These are phyloP conservation scores for Byasa hedistus DNA, from an alignment of 2,888 invertebrate genomes.

Conservation along the genomic window DNA sequence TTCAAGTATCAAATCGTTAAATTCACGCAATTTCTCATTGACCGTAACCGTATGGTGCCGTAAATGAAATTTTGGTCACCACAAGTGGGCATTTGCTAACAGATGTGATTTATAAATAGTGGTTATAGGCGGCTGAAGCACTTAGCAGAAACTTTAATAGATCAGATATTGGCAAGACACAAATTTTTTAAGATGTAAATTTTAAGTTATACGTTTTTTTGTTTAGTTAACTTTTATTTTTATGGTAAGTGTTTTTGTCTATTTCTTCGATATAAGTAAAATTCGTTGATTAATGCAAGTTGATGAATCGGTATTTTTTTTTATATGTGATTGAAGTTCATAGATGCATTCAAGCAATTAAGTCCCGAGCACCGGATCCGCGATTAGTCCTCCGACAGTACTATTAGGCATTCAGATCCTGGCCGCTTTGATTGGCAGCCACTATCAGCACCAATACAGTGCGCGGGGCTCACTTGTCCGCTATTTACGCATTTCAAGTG, in stretches of 20 bases:
- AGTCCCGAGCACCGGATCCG: constrained; percentile 7
- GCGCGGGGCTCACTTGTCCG: constrained; percentile 44
- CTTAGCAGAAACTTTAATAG: constrained; percentile 14
- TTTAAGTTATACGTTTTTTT: too few relatives aligned
- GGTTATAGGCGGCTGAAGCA: constrained; percentile 12
- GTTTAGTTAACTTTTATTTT: too few relatives aligned
- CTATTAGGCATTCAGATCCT: constrained; percentile 44
- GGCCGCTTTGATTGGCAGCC: constrained; percentile 40
- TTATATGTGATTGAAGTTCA: constrained; percentile 4
- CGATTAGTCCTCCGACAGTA: constrained; percentile 41
- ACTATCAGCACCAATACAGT: constrained; percentile 33
- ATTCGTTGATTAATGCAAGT: neutral
- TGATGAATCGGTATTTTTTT: constrained; percentile 10
- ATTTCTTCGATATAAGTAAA: neutral
- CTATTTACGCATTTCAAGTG: constrained; percentile 45
- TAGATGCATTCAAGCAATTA: constrained; percentile 24
- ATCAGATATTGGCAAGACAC: neutral
- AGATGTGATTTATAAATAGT: constrained; percentile 29
- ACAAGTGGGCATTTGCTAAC: constrained; percentile 21
- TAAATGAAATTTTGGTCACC: constrained; percentile 23
- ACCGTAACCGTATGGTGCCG: constrained; percentile 20
- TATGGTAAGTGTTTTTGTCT: neutral
- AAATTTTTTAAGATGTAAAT: too few relatives aligned
- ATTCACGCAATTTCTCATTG: constrained; percentile 3
- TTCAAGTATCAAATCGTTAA: too few relatives aligned